Evolutionary conservation across 2,888 invertebrate species (phyloP).

Genomic region (Amblyjoppa proteus): DNA sequence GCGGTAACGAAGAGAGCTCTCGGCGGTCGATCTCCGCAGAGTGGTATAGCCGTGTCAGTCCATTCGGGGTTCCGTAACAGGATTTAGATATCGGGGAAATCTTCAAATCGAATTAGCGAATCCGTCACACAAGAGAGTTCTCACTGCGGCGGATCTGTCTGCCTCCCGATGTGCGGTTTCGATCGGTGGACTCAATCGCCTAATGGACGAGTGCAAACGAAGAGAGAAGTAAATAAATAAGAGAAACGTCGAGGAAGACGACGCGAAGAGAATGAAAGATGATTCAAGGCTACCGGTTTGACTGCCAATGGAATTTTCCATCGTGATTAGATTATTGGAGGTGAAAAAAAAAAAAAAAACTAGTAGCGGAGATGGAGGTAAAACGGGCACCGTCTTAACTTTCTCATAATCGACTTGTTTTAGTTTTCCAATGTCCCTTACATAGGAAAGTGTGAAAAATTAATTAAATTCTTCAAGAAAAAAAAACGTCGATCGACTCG

Average conservation of each 20-base stretch:
- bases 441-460: too few relatives aligned
- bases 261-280: background rate
- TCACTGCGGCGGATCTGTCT: background rate
- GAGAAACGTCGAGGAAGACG: background rate
- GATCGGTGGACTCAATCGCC: slow-evolving; percentile 8
- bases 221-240: background rate
- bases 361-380: too few relatives aligned
- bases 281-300: background rate
- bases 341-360: too few relatives aligned
- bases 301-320: background rate
- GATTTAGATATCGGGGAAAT: slow-evolving; percentile 52
- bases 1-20: slow-evolving; percentile 5
- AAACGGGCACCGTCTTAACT: too few relatives aligned
- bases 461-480: too few relatives aligned
- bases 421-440: too few relatives aligned
- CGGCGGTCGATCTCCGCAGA: slow-evolving; percentile 21
- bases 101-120: slow-evolving; percentile 52
- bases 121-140: slow-evolving; percentile 29
- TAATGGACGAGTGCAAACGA: background rate
- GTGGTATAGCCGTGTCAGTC: background rate
- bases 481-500: too few relatives aligned
- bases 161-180: background rate
- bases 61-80: slow-evolving; percentile 28
- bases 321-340: background rate
- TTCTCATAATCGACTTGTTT: too few relatives aligned